These are phyloP conservation scores for Lasioglossum calceatum DNA, from an alignment of 2,888 invertebrate genomes.

Conservation along the genomic window DNA sequence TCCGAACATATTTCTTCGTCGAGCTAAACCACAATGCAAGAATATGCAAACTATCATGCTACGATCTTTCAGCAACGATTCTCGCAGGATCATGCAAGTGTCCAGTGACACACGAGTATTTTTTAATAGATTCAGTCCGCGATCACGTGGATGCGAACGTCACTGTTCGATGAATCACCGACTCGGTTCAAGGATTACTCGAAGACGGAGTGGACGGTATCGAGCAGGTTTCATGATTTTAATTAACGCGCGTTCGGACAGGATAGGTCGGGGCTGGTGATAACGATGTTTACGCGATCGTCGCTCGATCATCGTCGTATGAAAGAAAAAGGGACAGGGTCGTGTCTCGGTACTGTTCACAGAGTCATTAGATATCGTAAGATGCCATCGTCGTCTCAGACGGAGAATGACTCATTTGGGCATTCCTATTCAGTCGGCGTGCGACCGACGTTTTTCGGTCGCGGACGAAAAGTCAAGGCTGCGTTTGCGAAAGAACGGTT, in stretches of 20 bases:
- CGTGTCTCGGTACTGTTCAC: constrained; percentile 47
- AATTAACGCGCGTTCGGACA: neutral
- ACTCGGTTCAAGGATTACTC: neutral
- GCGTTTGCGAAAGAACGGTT: constrained; percentile 47
- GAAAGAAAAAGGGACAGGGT: constrained; percentile 42
- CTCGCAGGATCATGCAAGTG: neutral
- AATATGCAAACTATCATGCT: neutral
- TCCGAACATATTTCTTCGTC: neutral
- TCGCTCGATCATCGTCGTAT: neutral
- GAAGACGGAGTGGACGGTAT: neutral
- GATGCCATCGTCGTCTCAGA: constrained; percentile 3
- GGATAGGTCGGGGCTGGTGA: neutral
- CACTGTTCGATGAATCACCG: neutral
- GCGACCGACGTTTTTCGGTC: constrained; percentile 36
- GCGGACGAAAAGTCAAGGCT: constrained; percentile 64
- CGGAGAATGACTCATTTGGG: constrained; percentile 53
- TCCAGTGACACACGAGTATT: neutral
- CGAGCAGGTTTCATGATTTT: neutral
- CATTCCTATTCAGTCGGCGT: constrained; percentile 58
- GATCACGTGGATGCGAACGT: neutral
- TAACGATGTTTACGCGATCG: neutral
- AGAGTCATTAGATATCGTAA: constrained; percentile 40
- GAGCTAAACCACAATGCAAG: neutral
- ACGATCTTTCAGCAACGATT: neutral
- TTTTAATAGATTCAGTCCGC: neutral